Percentiles rank a stretch among this genome's conserved stretches.
Conservation (phyloP, 2,888 invertebrate genomes). For the Drosophila pseudotakahashii region DNA sequence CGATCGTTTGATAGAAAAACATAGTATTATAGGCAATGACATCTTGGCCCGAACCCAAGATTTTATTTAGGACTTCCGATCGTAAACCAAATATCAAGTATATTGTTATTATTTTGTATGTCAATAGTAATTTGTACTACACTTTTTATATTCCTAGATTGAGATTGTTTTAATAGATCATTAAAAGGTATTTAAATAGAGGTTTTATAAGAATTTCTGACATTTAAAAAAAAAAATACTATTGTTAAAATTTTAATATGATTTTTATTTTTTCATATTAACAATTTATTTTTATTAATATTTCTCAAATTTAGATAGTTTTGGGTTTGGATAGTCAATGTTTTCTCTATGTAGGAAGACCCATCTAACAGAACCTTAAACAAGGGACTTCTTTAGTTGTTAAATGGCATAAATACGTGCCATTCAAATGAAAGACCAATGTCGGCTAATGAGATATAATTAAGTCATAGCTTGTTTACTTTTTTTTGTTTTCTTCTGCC, state of each 20-base stretch:
- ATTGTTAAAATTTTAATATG: background rate
- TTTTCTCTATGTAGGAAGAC: too few relatives aligned
- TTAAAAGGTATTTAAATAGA: background rate
- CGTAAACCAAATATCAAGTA: too few relatives aligned
- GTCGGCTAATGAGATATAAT: background rate
- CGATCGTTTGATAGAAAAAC: constrained; percentile 6
- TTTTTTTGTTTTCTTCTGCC: background rate
- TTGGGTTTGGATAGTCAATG: too few relatives aligned
- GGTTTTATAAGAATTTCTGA: background rate
- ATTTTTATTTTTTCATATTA: too few relatives aligned
- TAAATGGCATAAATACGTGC: background rate
- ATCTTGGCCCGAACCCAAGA: background rate
- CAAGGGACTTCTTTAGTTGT: background rate
- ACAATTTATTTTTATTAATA: too few relatives aligned
- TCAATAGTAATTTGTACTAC: background rate
- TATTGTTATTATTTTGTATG: background rate
- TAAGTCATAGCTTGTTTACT: constrained; percentile 4
- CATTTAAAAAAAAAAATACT: background rate
- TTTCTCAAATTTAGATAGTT: too few relatives aligned
- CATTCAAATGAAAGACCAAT: background rate
- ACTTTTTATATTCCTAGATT: background rate
- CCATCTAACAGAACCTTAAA: background rate
- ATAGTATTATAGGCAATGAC: constrained; percentile 5
- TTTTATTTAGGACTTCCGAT: constrained; percentile 6
- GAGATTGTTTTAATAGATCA: background rate